Evolutionary conservation across 2,888 invertebrate species (phyloP).

Genomic region (Tenthredo distinguenda): DNA sequence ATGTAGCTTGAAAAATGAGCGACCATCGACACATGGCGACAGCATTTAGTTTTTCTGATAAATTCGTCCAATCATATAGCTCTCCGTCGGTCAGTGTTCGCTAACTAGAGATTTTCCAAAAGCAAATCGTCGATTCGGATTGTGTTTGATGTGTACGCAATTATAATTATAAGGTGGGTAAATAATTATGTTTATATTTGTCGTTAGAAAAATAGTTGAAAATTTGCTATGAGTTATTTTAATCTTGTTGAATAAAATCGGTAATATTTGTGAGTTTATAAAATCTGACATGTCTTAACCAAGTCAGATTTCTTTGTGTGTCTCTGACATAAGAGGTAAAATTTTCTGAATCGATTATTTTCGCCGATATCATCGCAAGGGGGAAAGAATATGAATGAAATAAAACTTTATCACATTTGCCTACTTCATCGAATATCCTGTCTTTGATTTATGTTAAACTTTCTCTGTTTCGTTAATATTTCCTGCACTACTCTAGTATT

Average conservation of each 20-base stretch:
- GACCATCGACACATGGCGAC: background rate
- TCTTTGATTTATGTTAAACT: background rate
- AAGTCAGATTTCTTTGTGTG: conserved; percentile 24
- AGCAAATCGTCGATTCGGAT: background rate
- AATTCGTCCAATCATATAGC: background rate
- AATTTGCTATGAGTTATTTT: background rate
- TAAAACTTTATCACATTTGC: background rate
- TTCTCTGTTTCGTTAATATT: background rate
- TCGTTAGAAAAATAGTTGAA: background rate
- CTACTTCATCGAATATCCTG: background rate
- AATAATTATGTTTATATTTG: background rate
- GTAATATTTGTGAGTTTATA: background rate
- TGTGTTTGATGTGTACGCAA: conserved; percentile 28
- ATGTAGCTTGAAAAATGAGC: background rate
- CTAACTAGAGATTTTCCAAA: background rate
- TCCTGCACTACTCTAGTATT: background rate
- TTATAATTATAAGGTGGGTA: conserved; percentile 14
- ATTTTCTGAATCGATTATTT: background rate
- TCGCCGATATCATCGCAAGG: background rate
- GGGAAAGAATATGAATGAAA: background rate
- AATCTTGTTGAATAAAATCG: background rate
- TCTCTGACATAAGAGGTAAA: conserved; percentile 21
- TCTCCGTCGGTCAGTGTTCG: background rate
- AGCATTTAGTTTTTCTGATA: background rate
- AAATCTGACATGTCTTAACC: background rate